Base-by-base conservation (phyloP, 2,888 invertebrate species). In the Sesia bembeciformis region DNA sequence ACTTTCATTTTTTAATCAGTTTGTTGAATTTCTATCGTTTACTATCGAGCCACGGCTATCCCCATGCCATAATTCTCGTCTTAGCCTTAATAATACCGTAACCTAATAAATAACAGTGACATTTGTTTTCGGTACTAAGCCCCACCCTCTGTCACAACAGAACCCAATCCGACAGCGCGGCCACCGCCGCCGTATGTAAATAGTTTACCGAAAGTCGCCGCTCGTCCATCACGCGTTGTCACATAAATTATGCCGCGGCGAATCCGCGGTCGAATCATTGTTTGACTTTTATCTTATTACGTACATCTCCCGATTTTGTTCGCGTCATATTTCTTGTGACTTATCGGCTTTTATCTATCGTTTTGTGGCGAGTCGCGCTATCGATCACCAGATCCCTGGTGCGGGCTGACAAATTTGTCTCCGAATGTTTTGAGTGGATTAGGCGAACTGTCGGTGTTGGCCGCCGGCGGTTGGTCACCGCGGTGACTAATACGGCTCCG, bases 211-310 rank as follows among this genome's bases (percentile, higher is more conserved):
- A 88, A 88, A 89, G 88, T 87, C 86, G 83, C 86, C 89, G 88
- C 85, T 86, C 88, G 88, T 88, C 87, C 88, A 87, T 87, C 88
- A 87, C 84, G 82, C 84, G 87, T 85, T 88, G 89, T 89, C 89
- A 87, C 89, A 89, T 89, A 89, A 89, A 89, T 89, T 89, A 89
- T 89, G 86, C 89, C 85, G 87, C 88, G 88, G 88, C 87, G 87
- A 88, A 88, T 89, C 88, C 88, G 88, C 86, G 86, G 84, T 81
- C 86, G 86, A 88, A 88, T 88, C 89, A 89, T 87, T 89, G 88
- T 88, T 86, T 86, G 89, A 88, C 88, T 88, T 89, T 89, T 89
- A 89, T 89, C 89, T 89, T 88, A 88, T 88, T 88, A 88, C 88
- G 84, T 84, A 85, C 85, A 86, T 89, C 88, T 88, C 85, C 86